Evolutionary conservation across 2,113 vertebrate species (phyloP).

Genomic region (Cettia cetti): DNA sequence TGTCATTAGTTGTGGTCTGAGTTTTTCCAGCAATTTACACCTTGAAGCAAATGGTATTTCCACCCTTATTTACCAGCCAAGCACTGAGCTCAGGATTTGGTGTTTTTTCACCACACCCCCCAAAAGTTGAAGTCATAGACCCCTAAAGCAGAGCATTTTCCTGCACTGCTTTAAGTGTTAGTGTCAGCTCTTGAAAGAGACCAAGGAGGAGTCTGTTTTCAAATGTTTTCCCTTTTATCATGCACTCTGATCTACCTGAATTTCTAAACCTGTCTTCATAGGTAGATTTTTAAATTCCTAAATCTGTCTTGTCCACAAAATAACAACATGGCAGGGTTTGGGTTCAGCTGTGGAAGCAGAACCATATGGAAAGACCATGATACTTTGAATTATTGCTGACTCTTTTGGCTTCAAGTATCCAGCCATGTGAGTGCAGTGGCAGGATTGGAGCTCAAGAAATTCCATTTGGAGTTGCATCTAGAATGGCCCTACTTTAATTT

Average conservation of each 20-base stretch:
- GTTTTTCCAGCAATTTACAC: not conserved
- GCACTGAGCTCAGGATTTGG: not conserved
- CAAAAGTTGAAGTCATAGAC: not conserved
- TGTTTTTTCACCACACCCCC: not conserved
- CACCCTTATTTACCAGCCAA: not conserved
- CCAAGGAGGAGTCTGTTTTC: not conserved
- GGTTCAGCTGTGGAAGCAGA: not conserved
- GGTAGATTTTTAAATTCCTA: not conserved
- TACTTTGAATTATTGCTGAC: not conserved
- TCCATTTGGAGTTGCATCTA: not conserved
- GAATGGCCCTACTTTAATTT: not conserved
- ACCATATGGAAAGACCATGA: not conserved
- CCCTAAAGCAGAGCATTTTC: not conserved
- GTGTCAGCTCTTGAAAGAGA: not conserved
- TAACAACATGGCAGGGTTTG: not conserved
- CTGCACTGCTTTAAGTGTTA: not conserved
- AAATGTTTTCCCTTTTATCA: not conserved
- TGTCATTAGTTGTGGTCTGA: not conserved
- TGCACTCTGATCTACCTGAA: not conserved
- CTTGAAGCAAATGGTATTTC: not conserved
- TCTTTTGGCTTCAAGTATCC: not conserved
- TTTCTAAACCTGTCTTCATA: not conserved
- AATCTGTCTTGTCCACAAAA: not conserved
- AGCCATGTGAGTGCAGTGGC: not conserved
- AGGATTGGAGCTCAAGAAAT: not conserved